A percentile compares a stretch with the other conserved stretches of the same genome.
Conservation (phyloP, 2,797 vertebrate genomes). For the Galagoides demidoff region DNA sequence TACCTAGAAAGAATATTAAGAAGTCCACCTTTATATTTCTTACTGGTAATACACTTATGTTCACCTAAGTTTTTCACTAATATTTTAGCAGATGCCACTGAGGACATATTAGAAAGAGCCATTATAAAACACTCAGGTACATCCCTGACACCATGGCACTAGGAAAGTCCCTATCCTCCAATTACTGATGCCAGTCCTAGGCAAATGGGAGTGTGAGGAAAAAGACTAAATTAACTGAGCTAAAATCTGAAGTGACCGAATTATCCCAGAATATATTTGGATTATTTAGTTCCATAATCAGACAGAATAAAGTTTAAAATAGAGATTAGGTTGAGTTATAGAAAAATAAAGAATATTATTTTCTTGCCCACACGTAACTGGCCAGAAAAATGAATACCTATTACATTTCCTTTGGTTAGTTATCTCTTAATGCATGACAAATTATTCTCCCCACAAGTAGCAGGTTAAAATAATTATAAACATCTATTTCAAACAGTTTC, state of each 20-base stretch:
- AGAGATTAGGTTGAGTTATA: constrained; percentile 20
- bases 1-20: constrained; percentile 56
- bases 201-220: not conserved
- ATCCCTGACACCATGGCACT: not conserved
- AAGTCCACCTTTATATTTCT: constrained; percentile 32
- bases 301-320: not conserved
- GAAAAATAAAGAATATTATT: constrained; percentile 28
- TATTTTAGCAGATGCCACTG: not conserved
- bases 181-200: not conserved
- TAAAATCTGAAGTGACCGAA: constrained; percentile 42
- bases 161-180: not conserved
- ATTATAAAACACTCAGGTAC: not conserved
- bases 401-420: constrained; percentile 7
- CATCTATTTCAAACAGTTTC: not conserved
- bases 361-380: not conserved
- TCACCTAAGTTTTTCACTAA: not conserved
- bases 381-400: not conserved
- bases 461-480: not conserved
- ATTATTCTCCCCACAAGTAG: not conserved
- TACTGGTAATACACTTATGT: not conserved
- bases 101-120: not conserved
- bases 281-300: not conserved
- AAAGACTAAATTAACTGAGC: not conserved
- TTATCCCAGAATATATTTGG: not conserved
- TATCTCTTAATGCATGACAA: not conserved